Evolutionary conservation across 2,113 vertebrate species (phyloP), one percentile per base, ranked within the genome.

Genomic region (Brachyhypopomus occidentalis): DNA sequence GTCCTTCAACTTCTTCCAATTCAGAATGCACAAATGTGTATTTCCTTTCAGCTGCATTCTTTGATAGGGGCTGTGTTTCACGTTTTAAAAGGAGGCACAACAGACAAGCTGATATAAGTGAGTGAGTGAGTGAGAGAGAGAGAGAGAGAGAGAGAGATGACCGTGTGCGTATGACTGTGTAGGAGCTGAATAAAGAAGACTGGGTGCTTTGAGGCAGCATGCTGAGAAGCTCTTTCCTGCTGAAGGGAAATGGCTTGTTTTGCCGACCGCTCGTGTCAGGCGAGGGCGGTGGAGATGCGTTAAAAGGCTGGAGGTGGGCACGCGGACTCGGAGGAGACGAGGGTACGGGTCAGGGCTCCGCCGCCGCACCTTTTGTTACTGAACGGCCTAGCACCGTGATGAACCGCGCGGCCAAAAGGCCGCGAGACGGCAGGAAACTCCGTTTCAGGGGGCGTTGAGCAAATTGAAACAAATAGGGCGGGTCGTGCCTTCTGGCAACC

Each of bases 1-100:
- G 0, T 71, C 77, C 52, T 17, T 4, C 45, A 72, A 36, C 62
- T 75, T 41, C 83, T 85, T 84, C 56, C 78, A 81, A 88, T 88
- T 82, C 86, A 87, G 89, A 86, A 87, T 88, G 84, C 81, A 91
- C 89, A 41, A 8, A 41, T 41, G 9, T 41, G 1, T 41, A 41
- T 6, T 52, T n/a, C 9, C 85, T 89, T 91, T 89, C 81, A 83
- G 89, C 81, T 86, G 41, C 59, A 75, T 85, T 79, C 81, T 86
- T 83, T 90, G 83, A 88, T 83, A 88, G 82, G 84, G 84, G 67
- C 19, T 73, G 81, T 80, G 66, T 86, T 86, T 88, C 80, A 70
- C 85, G 89, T 89, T 88, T 84, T 89, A 88, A 85, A 76, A 12
- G 60, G 64, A 79, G 59, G 52, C 66, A 71, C 30, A 72, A 71